These are phyloP conservation scores for Botia almorhae DNA, from an alignment of 2,797 vertebrate genomes.

Conservation along the genomic window DNA sequence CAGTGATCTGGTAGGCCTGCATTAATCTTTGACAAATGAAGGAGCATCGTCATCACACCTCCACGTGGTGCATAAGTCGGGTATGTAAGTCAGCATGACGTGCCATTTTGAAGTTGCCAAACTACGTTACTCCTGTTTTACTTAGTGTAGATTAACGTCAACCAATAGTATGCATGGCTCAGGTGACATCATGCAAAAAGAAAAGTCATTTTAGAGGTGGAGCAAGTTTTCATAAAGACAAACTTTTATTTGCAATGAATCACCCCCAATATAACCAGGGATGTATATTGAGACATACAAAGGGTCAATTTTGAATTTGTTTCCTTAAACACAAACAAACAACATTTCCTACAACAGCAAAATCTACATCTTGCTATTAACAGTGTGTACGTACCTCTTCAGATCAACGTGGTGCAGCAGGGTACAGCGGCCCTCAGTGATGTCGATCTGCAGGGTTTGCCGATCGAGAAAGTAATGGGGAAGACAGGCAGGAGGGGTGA, in stretches of 20 bases:
- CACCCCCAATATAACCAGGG: too few species aligned
- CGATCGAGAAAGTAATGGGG: slow-evolving; percentile 98
- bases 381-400: slow-evolving; percentile 81
- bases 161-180: background rate
- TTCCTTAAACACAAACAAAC: too few species aligned
- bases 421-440: slow-evolving; percentile 95
- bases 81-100: too few species aligned
- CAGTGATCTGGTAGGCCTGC: slow-evolving; percentile 98
- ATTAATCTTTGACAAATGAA: slow-evolving; percentile 94
- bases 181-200: background rate
- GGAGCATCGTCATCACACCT: slow-evolving; percentile 93
- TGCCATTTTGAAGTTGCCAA: too few species aligned
- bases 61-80: background rate
- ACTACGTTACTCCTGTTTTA: background rate
- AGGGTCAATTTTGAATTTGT: too few species aligned
- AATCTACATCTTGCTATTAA: too few species aligned
- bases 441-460: slow-evolving; percentile 95
- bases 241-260: too few species aligned
- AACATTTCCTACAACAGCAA: too few species aligned
- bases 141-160: background rate
- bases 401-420: slow-evolving; percentile 93
- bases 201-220: background rate
- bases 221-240: too few species aligned
- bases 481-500: slow-evolving; percentile 96
- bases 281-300: too few species aligned